Conservation (phyloP, 2,113 vertebrate species). For the Illadopsis cleaveri region DNA sequence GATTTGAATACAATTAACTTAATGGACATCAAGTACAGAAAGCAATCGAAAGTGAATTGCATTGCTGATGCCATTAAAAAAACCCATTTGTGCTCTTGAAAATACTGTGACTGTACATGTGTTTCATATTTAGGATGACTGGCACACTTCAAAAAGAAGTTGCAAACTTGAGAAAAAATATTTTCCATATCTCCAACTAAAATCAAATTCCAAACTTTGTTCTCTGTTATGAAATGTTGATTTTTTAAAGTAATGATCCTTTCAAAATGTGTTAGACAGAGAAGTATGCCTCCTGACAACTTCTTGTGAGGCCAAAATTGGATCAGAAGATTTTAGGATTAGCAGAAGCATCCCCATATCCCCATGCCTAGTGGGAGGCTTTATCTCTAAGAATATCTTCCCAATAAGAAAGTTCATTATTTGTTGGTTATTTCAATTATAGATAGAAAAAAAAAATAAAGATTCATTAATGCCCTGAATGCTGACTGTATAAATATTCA, state of each 20-base stretch:
- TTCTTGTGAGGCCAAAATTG: not conserved
- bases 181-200: not conserved
- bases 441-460: not conserved
- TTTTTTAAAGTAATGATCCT: not conserved
- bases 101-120: not conserved
- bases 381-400: not conserved
- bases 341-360: not conserved
- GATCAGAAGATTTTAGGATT: not conserved
- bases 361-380: not conserved
- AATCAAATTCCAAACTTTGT: not conserved
- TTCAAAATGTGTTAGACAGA: not conserved
- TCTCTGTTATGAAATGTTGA: not conserved
- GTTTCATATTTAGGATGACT: not conserved
- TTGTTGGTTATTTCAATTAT: not conserved
- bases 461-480: not conserved
- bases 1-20: not conserved
- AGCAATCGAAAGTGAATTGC: not conserved
- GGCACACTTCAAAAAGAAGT: not conserved
- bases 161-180: not conserved
- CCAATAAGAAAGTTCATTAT: not conserved
- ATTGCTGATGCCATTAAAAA: not conserved
- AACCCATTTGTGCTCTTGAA: not conserved
- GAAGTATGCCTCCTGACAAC: not conserved
- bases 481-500: not conserved
- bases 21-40: not conserved